Evolutionary conservation across 2,797 vertebrate species (phyloP), one percentile per base, ranked within the genome.

Genomic region (Dendrocincla tyrannina): DNA sequence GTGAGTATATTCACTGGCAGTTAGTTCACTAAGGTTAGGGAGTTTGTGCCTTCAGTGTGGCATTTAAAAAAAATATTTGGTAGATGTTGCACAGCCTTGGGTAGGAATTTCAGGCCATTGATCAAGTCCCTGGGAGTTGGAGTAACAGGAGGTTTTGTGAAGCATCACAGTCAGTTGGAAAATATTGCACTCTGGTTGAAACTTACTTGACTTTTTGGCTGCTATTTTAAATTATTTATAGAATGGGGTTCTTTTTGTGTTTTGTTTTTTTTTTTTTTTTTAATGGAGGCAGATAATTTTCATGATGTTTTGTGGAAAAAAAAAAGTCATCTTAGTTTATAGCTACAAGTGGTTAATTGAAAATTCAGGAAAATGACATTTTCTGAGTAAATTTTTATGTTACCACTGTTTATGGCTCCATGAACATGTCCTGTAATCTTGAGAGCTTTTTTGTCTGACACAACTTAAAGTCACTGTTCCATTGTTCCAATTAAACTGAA

Each of bases 1-100:
- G 9, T 4, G 16, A 0, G 0, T 5, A n/a, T 4, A 8, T 39
- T 70, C 8, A 25, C 30, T 86, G n/a, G 8, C 53, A 81, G 19
- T 17, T 4, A 18, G 42, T 20, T 44, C 42, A 44, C 17, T 74
- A 39, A 55, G 24, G 28, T 72, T 42, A 59, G 20, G n/a, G 19
- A 68, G 37, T n/a, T 44, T 49, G 13, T 58, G 9, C 18, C 28
- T 88, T 66, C 64, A 62, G 17, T 10, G 16, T 17, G 17, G 3
- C 37, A 20, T 53, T 66, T 9, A 81, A 84, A 50, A n/a, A 3
- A n/a, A 3, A 33, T 56, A 25, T 30, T 69, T 33, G 12, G 30
- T 32, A 68, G 13, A 5, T 59, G 4, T 12, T 84, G 41, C 28
- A 67, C 27, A 63, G 23, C 13, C 16, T 50, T 44, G 27, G 9